Conservation (phyloP, 2,888 invertebrate species). For the Catocala sponsa region DNA sequence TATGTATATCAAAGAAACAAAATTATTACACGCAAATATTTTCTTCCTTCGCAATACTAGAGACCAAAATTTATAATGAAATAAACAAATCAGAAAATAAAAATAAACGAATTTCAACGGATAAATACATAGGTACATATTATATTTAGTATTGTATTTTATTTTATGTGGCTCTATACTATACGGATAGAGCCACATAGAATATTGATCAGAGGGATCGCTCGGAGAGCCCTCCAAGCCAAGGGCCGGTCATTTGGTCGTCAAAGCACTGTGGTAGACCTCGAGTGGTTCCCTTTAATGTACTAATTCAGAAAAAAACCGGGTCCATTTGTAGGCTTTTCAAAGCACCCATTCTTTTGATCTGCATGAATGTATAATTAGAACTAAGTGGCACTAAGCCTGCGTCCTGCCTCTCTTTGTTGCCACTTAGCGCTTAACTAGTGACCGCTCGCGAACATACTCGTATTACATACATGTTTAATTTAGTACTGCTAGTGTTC, state of each 20-base stretch:
- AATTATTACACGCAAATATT: too few relatives aligned
- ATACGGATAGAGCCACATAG: conserved; percentile 28
- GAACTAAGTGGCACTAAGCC: conserved; percentile 52
- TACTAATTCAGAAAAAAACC: conserved; percentile 55
- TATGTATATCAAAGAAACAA: too few relatives aligned
- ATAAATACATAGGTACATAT: too few relatives aligned
- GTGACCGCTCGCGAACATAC: conserved; percentile 42
- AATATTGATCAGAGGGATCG: conserved; percentile 63
- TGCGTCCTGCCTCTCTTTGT: conserved; percentile 40
- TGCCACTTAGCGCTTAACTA: conserved; percentile 47
- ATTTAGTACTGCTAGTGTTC: conserved; percentile 18
- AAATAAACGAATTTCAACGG: too few relatives aligned
- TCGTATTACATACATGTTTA: conserved; percentile 37
- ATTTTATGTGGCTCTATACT: too few relatives aligned
- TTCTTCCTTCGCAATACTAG: too few relatives aligned
- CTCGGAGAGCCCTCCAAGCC: conserved; percentile 56
- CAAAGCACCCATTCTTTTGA: conserved; percentile 54
- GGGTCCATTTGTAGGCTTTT: conserved; percentile 50
- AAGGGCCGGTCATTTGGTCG: conserved; percentile 66
- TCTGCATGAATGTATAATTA: conserved; percentile 55
- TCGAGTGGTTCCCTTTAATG: conserved; percentile 54
- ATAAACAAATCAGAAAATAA: too few relatives aligned
- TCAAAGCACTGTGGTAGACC: conserved; percentile 63
- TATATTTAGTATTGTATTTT: neutral
- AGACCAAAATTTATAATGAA: too few relatives aligned